phyloP scores from a whole-genome alignment of 1,140 invertebrate species.

The Delia radicum region DNA sequence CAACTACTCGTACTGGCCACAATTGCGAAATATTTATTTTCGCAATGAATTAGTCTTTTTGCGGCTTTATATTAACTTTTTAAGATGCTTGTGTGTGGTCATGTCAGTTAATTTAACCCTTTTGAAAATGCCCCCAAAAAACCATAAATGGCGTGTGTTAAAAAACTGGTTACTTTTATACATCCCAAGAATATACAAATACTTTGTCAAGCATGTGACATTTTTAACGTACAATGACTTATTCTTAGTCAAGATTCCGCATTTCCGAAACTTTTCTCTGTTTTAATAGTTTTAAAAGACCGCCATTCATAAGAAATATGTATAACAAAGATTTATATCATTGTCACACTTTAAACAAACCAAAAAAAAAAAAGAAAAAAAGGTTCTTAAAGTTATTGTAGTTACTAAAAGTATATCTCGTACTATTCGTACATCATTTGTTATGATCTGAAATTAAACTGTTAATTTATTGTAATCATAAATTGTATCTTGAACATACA shows the following conservation, averaged over 20 bases:
- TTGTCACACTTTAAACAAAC: conserved; percentile 8
- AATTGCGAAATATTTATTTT: neutral
- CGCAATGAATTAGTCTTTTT: neutral
- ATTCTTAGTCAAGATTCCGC: conserved; percentile 6
- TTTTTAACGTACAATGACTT: conserved; percentile 22
- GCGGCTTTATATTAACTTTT: neutral
- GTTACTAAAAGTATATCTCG: too few species aligned
- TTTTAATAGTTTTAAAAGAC: conserved; percentile 2
- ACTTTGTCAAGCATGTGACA: conserved; percentile 21
- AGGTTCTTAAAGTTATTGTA: conserved; percentile 1
- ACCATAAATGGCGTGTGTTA: neutral
- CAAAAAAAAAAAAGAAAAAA: too few species aligned
- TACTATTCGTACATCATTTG: neutral
- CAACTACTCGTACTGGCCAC: neutral
- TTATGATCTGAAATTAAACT: conserved; percentile 19
- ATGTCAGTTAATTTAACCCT: neutral
- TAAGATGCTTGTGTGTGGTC: neutral
- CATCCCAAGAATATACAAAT: neutral
- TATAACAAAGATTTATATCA: conserved; percentile 9
- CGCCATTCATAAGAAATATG: conserved; percentile 21
- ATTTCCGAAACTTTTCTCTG: conserved; percentile 2
- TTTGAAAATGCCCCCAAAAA: neutral
- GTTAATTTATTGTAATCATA: conserved; percentile 22
- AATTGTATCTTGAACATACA: neutral
- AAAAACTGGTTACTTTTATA: neutral